Conservation (phyloP, 2,113 vertebrate genomes). For the Gulo gulo region DNA sequence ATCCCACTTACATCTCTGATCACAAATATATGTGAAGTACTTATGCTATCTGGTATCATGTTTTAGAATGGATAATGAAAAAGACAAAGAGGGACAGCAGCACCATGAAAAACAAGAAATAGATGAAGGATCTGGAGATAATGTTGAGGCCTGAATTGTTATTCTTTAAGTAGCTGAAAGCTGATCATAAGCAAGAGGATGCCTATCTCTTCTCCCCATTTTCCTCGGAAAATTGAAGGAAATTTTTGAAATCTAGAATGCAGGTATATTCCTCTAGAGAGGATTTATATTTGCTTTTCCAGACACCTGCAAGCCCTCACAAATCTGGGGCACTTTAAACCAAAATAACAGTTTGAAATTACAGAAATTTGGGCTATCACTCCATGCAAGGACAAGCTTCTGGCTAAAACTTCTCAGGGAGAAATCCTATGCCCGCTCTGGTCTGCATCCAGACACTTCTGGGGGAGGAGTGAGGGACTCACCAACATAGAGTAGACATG, state of each 20-base stretch:
- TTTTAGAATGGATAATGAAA: not conserved
- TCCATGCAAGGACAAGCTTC: not conserved
- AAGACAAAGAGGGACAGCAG: not conserved
- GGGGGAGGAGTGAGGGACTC: accelerated
- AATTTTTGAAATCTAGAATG: not conserved
- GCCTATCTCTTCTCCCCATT: not conserved
- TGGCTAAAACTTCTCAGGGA: not conserved
- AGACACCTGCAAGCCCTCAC: not conserved
- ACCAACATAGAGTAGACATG: accelerated
- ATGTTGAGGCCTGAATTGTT: not conserved
- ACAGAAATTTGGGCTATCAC: not conserved
- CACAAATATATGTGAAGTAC: not conserved
- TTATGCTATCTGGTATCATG: not conserved
- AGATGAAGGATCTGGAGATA: not conserved
- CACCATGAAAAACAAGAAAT: not conserved
- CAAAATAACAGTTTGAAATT: not conserved
- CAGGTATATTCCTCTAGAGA: not conserved
- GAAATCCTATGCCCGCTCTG: not conserved
- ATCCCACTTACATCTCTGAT: not conserved
- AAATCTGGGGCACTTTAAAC: not conserved
- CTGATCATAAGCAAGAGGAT: not conserved
- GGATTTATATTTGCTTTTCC: not conserved
- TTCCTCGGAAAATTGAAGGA: not conserved
- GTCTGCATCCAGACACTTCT: not conserved
- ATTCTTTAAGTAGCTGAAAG: not conserved